phyloP scores from a whole-genome alignment of 2,113 vertebrate species.

The Entomyzon cyanotis region DNA sequence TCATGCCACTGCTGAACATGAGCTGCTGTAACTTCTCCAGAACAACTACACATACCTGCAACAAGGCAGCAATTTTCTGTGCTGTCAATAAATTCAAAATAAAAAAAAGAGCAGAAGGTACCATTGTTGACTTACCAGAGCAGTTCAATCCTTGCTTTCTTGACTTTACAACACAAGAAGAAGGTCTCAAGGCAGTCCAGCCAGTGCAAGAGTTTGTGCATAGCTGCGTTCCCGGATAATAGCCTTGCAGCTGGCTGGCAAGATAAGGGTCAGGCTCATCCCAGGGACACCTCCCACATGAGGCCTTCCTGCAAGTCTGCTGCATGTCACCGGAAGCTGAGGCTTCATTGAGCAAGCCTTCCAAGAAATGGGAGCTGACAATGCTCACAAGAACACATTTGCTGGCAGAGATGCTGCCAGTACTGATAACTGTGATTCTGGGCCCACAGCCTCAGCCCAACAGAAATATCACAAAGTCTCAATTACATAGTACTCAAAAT shows the following conservation, averaged over 20 bases:
- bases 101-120: neutral
- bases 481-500: neutral
- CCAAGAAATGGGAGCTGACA: neutral
- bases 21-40: neutral
- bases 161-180: neutral
- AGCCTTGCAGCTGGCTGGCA: conserved; percentile 36
- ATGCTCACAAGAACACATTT: neutral
- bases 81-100: neutral
- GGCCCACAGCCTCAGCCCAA: neutral
- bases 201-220: neutral
- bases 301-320: neutral
- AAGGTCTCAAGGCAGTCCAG: neutral
- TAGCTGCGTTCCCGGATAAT: neutral
- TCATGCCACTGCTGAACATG: neutral
- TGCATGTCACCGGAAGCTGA: neutral
- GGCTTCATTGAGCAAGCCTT: neutral
- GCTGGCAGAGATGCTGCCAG: neutral
- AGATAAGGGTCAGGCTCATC: conserved; percentile 56
- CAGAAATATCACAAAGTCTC: neutral
- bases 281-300: conserved; percentile 22
- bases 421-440: neutral
- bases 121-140: conserved; percentile 35
- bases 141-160: neutral
- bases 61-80: neutral
- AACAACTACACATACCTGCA: neutral